These are phyloP conservation scores for Ficedula albicollis DNA, from an alignment of 2,797 vertebrate genomes.

Conservation along the genomic window DNA sequence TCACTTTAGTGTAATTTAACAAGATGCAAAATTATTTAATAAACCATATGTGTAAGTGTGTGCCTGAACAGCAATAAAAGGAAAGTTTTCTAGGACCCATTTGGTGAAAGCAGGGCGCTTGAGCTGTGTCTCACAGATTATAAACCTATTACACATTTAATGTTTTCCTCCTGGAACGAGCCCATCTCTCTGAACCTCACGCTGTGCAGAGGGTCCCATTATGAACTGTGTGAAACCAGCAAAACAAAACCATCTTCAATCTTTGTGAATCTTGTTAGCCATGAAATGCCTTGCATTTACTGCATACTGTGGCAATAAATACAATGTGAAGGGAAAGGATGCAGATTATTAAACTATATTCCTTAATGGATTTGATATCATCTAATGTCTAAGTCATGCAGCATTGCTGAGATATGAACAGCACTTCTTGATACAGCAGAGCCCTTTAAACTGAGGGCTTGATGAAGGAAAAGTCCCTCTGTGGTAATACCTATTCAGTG, in stretches of 20 bases:
- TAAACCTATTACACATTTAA: slow-evolving; percentile 10
- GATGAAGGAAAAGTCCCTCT: slow-evolving; percentile 18
- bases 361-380: slow-evolving; percentile 45
- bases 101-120: background rate
- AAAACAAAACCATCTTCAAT: slow-evolving; percentile 36
- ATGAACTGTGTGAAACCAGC: slow-evolving; percentile 47
- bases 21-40: background rate
- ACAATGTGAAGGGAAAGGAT: slow-evolving; percentile 27
- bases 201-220: slow-evolving; percentile 13
- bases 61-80: background rate
- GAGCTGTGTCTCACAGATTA: slow-evolving; percentile 12
- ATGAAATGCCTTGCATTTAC: slow-evolving; percentile 29
- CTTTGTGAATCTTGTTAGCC: slow-evolving; percentile 34
- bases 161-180: slow-evolving; percentile 5
- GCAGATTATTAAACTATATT: slow-evolving; percentile 37
- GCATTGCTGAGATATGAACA: slow-evolving; percentile 15
- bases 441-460: slow-evolving; percentile 20
- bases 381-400: background rate
- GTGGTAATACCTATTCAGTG: slow-evolving; percentile 1
- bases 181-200: background rate
- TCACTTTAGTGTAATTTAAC: background rate
- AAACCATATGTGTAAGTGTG: background rate
- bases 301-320: slow-evolving; percentile 44
- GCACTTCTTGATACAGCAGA: background rate
- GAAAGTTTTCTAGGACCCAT: background rate